Conservation (phyloP, 2,888 invertebrate genomes). For the Therioaphis trifolii region DNA sequence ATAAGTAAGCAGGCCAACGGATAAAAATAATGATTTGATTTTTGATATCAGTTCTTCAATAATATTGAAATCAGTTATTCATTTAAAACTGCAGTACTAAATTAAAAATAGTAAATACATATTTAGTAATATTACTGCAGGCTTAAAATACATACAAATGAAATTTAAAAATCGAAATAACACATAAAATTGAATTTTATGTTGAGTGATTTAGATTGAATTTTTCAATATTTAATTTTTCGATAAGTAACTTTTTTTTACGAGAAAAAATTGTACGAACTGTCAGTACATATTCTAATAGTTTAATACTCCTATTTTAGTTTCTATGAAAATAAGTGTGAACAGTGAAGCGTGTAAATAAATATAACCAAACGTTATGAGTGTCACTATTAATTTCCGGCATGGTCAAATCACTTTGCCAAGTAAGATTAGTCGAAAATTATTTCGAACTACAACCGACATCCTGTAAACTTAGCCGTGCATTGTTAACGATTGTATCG, state of each 20-base stretch:
- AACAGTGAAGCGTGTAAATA: no score
- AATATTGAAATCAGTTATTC: not conserved
- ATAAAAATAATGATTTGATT: not conserved
- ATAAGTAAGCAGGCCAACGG: not conserved
- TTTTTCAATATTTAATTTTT: not conserved
- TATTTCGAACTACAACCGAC: not conserved
- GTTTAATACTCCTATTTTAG: not conserved
- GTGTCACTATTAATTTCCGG: not conserved
- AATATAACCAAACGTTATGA: not conserved
- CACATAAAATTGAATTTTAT: no score
- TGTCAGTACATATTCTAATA: not conserved
- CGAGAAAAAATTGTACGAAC: not conserved
- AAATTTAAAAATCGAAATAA: no score
- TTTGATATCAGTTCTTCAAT: not conserved
- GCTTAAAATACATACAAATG: no score
- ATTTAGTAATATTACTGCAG: no score
- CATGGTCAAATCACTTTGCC: not conserved
- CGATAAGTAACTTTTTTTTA: not conserved
- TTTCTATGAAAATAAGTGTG: no score
- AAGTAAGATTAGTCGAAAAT: constrained; percentile 9
- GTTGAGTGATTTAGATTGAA: no score
- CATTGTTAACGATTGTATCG: not conserved
- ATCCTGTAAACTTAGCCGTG: not conserved
- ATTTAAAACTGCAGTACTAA: not conserved
- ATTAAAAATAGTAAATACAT: not conserved